Percentiles rank a stretch among this genome's conserved stretches.
Conservation (phyloP, 2,888 invertebrate species). For the Crepidodera aurea region DNA sequence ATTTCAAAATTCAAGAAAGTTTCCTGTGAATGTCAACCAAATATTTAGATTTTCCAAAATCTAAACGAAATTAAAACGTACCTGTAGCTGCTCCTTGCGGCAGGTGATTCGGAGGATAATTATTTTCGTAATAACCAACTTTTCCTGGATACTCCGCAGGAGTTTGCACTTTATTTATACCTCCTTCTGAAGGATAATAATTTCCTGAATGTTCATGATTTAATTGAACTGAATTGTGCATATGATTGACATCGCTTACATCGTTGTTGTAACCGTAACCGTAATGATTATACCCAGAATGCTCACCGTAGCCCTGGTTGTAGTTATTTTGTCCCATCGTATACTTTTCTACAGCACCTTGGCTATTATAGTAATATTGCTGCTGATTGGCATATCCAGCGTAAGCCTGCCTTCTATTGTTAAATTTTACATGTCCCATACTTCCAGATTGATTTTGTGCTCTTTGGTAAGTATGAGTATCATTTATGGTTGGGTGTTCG, state of each 20-base stretch:
- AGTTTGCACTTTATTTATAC: slow-evolving; percentile 54
- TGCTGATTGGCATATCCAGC: slow-evolving; percentile 63
- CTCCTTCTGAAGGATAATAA: slow-evolving; percentile 57
- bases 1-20: too few species aligned
- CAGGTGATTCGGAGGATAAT: not conserved
- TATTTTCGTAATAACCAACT: slow-evolving; percentile 62
- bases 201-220: slow-evolving; percentile 50
- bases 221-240: slow-evolving; percentile 52
- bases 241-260: slow-evolving; percentile 49
- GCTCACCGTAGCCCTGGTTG: slow-evolving; percentile 53
- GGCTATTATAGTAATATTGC: slow-evolving; percentile 64
- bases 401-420: slow-evolving; percentile 55
- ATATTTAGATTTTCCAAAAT: not conserved
- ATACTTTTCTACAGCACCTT: slow-evolving; percentile 58
- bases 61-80: not conserved
- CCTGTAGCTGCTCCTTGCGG: not conserved
- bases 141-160: slow-evolving; percentile 53
- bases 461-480: slow-evolving; percentile 54
- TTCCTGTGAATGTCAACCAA: too few species aligned
- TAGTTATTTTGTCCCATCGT: slow-evolving; percentile 53
- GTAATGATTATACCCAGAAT: slow-evolving; percentile 57
- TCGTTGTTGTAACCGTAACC: slow-evolving; percentile 58
- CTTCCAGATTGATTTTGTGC: slow-evolving; percentile 52
- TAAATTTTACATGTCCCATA: slow-evolving; percentile 42
- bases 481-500: slow-evolving; percentile 57